Conservation (phyloP, 2,888 invertebrate genomes). For the Volucella zonaria region DNA sequence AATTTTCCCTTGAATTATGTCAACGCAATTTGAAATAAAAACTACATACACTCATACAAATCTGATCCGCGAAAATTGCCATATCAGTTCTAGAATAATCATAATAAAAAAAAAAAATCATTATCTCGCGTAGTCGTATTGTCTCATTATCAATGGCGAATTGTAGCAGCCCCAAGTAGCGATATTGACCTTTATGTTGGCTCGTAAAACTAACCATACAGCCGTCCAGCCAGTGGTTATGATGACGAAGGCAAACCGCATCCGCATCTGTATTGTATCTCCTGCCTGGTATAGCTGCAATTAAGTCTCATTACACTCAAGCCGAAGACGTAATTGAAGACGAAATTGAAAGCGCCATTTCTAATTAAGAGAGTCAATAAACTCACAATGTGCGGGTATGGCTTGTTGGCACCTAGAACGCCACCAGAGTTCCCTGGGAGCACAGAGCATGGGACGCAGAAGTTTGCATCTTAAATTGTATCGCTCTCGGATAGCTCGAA, state of each 20-base stretch:
- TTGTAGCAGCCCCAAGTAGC: conserved; percentile 42
- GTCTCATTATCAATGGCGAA: conserved; percentile 24
- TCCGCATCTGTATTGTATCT: not conserved
- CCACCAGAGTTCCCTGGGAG: not conserved
- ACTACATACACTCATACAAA: conserved; percentile 1
- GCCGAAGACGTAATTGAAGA: conserved; percentile 40
- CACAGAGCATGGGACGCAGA: conserved; percentile 22
- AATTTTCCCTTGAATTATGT: conserved; percentile 66
- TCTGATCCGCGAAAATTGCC: conserved; percentile 1
- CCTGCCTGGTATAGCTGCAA: conserved; percentile 2
- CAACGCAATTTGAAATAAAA: conserved; percentile 39
- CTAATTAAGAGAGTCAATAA: conserved; percentile 64
- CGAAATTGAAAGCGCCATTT: conserved; percentile 58
- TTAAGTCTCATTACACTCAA: conserved; percentile 34
- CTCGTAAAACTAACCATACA: conserved; percentile 20
- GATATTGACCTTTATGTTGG: conserved; percentile 66
- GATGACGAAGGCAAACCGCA: conserved; percentile 38
- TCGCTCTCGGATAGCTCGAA: not conserved
- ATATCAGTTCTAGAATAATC: conserved; percentile 18
- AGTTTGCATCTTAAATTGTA: conserved; percentile 28
- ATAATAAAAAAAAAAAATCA: conserved; percentile 9
- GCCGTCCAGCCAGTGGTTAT: conserved; percentile 32
- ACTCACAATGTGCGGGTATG: conserved; percentile 24
- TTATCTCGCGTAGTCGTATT: conserved; percentile 10
- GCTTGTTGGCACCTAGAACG: conserved; percentile 11